Evolutionary conservation across 2,113 vertebrate genomes (phyloP), one percentile per base, ranked within the genome.

Genomic region (Tor tambroides): DNA sequence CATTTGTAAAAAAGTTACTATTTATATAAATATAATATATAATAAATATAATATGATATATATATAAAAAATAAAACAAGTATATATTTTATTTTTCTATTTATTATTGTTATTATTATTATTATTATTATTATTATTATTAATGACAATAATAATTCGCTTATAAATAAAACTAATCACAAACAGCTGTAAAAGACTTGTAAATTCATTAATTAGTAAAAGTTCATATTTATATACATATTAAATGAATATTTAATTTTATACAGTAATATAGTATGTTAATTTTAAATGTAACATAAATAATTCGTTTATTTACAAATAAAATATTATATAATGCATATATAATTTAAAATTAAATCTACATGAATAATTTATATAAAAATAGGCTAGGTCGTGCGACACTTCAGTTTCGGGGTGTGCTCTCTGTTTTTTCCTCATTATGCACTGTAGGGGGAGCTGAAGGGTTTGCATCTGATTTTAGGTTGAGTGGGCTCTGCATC

Each of bases 391-490:
- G 38, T 7, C 38, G 38, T 38, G 6, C 38, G 7, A 38, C 38
- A 65, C 21, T 43, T 43, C 32, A 43, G 19, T 3, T n/a, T 43
- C 15, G 11, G 21, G 5, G 26, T 32, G 26, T 5, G 17, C 1
- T 6, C 1, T 6, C 49, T 7, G 43, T 79, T 26, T 32, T 1
- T 35, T 75, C 49, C 61, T 74, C 61, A 77, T 30, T 67, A 17
- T 84, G 49, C 11, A 49, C 78, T 67, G 80, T 59, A 82, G 86
- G 56, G n/a, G 86, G 87, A 63, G 49, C 63, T 38, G 69, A 75
- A 28, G 56, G 43, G 80, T 80, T 85, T 54, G 65, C 75, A 43
- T 43, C 1, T 38, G 6, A 81, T 49, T 46, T 49, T 4, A n/a
- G 12, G 46, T 72, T 19, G 19, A 51, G n/a, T 46, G 1, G 19